Base-by-base conservation (phyloP, 2,888 invertebrate species). In the Xylota segnis region DNA sequence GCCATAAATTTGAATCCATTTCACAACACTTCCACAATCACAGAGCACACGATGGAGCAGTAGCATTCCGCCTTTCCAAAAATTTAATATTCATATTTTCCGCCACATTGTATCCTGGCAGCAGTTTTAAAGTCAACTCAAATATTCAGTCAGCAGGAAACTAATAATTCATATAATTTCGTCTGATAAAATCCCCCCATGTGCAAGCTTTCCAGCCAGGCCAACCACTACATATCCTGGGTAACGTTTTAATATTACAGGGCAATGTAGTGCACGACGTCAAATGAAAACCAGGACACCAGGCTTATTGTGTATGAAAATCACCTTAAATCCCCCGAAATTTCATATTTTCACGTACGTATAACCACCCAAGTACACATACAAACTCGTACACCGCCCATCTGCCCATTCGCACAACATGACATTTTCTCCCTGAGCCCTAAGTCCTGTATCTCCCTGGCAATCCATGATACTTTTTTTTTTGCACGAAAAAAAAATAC, bases 221-320 rank as follows among this genome's bases (percentile, higher is more conserved):
- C 45, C 23, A 23, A 34, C 34, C 56, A 47, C 14, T 47, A 59
- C 50, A 9, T 37, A 65, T 47, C 74, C 63, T 75, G 59, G 75
- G 56, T 45, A 16, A 52, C 47, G 40, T 70, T 52, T 56, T 63
- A 68, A 43, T 61, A 68, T 74, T 27, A 40, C 40, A 63, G 40
- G 47, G 45, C 50, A 76, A 66, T 59, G 66, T 70, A 58, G 65
- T 23, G 40, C 58, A 65, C 68, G 40, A 83, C 61, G 52, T 77
- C 72, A 83, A 72, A 59, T 71, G 65, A 65, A 83, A 77, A 66
- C 83, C 83, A 77, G 83, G 83, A 83, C 83, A 83, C 27, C 58
- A 29, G 65, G 71, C 63, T 76, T 59, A 37, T 47, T 32, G 71
- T 32, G 71, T 45, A 43, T 61, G 9, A 68, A 59, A 65, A 50